Evolutionary conservation across 2,888 invertebrate genomes (phyloP).

Genomic region (Scaptomyza reducta): DNA sequence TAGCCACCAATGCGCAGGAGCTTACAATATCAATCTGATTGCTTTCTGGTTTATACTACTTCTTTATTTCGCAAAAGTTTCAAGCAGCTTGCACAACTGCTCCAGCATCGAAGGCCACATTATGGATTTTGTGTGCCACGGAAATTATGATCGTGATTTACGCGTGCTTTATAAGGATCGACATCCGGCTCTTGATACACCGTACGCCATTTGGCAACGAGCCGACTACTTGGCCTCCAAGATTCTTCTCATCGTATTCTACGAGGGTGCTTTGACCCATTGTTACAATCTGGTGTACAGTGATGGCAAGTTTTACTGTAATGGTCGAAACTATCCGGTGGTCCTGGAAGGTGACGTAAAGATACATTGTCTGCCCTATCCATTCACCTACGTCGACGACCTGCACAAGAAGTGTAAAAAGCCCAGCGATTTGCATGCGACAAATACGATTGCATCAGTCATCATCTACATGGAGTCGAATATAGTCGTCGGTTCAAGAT

Average conservation of each 20-base stretch:
- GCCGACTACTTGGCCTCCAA: slow-evolving; percentile 42
- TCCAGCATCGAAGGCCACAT: slow-evolving; percentile 59
- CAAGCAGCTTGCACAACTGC: slow-evolving; percentile 36
- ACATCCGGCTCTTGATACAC: slow-evolving; percentile 44
- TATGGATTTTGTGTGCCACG: slow-evolving; percentile 57
- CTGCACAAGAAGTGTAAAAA: slow-evolving; percentile 38
- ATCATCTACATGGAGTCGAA: slow-evolving; percentile 63
- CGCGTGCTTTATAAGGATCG: slow-evolving; percentile 55
- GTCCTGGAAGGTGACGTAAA: neutral
- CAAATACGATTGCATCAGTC: slow-evolving; percentile 52
- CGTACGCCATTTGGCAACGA: slow-evolving; percentile 61
- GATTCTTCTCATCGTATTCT: slow-evolving; percentile 56
- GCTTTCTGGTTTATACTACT: slow-evolving; percentile 45
- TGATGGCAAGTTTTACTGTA: slow-evolving; percentile 47
- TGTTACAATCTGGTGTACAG: slow-evolving; percentile 49
- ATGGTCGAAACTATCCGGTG: slow-evolving; percentile 49
- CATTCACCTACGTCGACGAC: slow-evolving; percentile 43
- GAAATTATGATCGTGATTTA: slow-evolving; percentile 39
- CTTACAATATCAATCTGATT: slow-evolving; percentile 57
- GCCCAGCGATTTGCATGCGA: neutral
- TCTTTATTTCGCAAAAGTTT: slow-evolving; percentile 27
- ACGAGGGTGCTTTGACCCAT: slow-evolving; percentile 54
- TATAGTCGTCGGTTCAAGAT: slow-evolving; percentile 13
- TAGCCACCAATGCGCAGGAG: slow-evolving; percentile 52
- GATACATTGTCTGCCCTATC: slow-evolving; percentile 52